A percentile compares a stretch with the other conserved stretches of the same genome.
Evolutionary conservation across 2,888 invertebrate species (phyloP).

Genomic region (Drosophila leonis): DNA sequence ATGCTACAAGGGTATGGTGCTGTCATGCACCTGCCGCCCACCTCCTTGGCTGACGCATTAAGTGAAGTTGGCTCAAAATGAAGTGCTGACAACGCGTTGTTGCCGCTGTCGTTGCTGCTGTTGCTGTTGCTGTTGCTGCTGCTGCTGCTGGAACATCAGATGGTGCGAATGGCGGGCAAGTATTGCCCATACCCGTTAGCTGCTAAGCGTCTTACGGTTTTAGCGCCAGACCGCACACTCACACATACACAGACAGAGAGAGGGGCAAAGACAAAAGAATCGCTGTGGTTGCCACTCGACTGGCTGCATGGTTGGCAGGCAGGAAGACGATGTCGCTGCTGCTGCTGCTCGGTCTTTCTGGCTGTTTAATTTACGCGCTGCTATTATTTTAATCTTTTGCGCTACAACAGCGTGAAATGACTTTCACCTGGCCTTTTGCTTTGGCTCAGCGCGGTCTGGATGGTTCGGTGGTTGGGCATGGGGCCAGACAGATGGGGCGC

Average conservation of each 20-base stretch:
- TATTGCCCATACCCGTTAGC: slow-evolving; percentile 50
- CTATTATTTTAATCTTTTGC: slow-evolving; percentile 83
- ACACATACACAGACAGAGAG: slow-evolving; percentile 12
- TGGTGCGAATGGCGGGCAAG: slow-evolving; percentile 55
- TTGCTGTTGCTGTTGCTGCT: slow-evolving; percentile 19
- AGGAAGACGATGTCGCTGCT: background rate
- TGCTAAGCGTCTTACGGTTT: slow-evolving; percentile 76
- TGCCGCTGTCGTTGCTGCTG: slow-evolving; percentile 24
- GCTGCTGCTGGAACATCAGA: slow-evolving; percentile 43
- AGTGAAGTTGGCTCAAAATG: slow-evolving; percentile 78
- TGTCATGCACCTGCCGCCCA: slow-evolving; percentile 18
- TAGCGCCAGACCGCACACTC: slow-evolving; percentile 45
- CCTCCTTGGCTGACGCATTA: slow-evolving; percentile 63
- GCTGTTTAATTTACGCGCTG: slow-evolving; percentile 82
- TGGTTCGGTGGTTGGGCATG: background rate
- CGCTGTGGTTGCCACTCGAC: slow-evolving; percentile 65
- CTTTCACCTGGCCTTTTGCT: slow-evolving; percentile 77
- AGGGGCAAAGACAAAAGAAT: slow-evolving; percentile 50
- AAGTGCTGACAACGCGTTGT: slow-evolving; percentile 78
- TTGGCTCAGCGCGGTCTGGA: background rate
- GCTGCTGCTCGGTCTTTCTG: slow-evolving; percentile 34
- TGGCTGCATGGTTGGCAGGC: slow-evolving; percentile 29
- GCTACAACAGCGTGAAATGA: slow-evolving; percentile 82
- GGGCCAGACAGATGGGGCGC: background rate
- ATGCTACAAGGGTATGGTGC: slow-evolving; percentile 9